Percentiles rank a stretch among this genome's conserved stretches.
These are phyloP conservation scores for Antigone vipio DNA, from an alignment of 2,113 vertebrate genomes.

Conservation along the genomic window DNA sequence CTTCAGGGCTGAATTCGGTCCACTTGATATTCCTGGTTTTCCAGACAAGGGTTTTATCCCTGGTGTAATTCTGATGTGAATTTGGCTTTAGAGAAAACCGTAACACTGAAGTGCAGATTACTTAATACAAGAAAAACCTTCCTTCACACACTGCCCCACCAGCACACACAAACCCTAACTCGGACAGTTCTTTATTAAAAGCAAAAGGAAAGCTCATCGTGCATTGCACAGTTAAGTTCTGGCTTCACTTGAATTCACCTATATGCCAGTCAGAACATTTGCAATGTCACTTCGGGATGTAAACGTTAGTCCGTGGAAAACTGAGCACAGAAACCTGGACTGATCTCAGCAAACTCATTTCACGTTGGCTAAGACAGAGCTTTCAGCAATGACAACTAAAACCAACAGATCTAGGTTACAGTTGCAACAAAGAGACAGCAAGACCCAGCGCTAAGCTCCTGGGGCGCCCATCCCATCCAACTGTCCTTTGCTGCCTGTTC, in stretches of 20 bases:
- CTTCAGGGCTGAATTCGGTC: neutral
- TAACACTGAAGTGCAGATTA: neutral
- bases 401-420: neutral
- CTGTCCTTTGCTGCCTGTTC: neutral
- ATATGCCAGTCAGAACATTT: neutral
- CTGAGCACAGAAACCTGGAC: neutral
- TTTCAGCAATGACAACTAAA: neutral
- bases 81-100: neutral
- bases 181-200: neutral
- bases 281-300: fast-evolving
- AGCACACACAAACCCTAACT: neutral
- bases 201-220: neutral
- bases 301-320: neutral
- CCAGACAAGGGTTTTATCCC: neutral
- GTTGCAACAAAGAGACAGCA: neutral
- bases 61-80: neutral
- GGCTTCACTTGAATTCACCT: neutral
- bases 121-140: neutral
- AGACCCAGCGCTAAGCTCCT: neutral
- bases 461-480: neutral
- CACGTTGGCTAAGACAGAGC: neutral
- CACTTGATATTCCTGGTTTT: neutral
- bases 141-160: no score
- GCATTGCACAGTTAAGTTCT: neutral
- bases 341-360: neutral